Conservation (phyloP, 2,888 invertebrate genomes). For the Stenoptilia bipunctidactyla region DNA sequence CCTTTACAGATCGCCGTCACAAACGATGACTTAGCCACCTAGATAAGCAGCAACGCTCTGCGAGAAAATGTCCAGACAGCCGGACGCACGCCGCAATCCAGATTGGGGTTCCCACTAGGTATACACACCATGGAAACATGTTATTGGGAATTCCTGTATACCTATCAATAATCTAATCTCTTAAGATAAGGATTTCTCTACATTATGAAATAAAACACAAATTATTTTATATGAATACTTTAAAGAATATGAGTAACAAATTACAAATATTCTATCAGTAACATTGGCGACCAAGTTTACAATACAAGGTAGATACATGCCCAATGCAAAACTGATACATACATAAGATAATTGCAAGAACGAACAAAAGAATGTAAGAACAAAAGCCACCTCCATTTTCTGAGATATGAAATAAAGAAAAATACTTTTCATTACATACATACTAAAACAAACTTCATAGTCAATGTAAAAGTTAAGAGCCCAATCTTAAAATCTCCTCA, state of each 20-base stretch:
- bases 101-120: no score
- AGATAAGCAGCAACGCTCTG: no score
- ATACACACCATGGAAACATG: no score
- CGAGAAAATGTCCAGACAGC: no score
- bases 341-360: conserved; percentile 28
- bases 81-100: no score
- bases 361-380: conserved; percentile 50
- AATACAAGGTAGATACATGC: conserved; percentile 48
- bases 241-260: conserved; percentile 61
- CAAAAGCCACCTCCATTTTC: conserved; percentile 58
- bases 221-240: conserved; percentile 52
- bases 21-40: no score
- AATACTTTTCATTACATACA: conserved; percentile 44
- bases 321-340: conserved; percentile 37
- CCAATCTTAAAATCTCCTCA: conserved; percentile 39
- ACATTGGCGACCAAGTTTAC: conserved; percentile 58
- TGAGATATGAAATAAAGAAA: conserved; percentile 35
- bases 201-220: conserved; percentile 33
- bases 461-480: conserved; percentile 57
- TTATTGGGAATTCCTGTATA: no score
- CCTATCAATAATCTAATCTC: no score
- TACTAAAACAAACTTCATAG: conserved; percentile 51
- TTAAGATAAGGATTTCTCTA: no score
- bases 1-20: no score
- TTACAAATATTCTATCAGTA: conserved; percentile 50